These are phyloP conservation scores for Mallotus villosus DNA, from an alignment of 2,797 vertebrate species.

Conservation along the genomic window DNA sequence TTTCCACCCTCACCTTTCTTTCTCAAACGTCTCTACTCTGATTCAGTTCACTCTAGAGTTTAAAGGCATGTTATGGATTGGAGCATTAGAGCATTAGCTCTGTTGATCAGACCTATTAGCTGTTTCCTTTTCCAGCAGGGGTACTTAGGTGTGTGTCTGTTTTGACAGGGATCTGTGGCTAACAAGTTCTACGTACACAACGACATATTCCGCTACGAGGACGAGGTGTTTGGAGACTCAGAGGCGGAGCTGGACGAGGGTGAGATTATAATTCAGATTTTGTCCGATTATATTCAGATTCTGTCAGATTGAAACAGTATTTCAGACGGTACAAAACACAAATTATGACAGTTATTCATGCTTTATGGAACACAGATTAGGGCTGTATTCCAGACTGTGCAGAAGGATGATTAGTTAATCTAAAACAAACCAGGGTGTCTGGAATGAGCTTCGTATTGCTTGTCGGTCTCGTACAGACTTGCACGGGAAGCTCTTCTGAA, in stretches of 20 bases:
- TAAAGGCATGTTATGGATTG: neutral
- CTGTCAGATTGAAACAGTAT: neutral
- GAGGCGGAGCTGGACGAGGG: conserved; percentile 96
- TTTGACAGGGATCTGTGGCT: conserved; percentile 90
- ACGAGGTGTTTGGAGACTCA: conserved; percentile 97
- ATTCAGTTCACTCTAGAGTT: too few species aligned
- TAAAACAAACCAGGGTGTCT: neutral
- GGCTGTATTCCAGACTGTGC: neutral
- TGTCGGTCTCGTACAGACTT: neutral
- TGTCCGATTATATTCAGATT: too few species aligned
- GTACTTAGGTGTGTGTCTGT: conserved; percentile 25
- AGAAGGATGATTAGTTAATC: neutral
- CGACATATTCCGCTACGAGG: conserved; percentile 98
- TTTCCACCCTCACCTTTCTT: too few species aligned
- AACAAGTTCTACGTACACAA: conserved; percentile 99
- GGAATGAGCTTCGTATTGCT: neutral
- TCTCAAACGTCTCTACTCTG: too few species aligned
- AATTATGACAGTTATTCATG: too few species aligned
- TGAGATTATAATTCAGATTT: conserved; percentile 44
- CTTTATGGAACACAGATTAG: too few species aligned
- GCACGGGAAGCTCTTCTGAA: neutral
- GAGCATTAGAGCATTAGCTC: too few species aligned
- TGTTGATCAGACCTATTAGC: neutral
- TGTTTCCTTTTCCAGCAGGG: neutral
- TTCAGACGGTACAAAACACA: neutral